Base-by-base conservation (phyloP, 2,113 vertebrate genomes). In the Tupaia tana region DNA sequence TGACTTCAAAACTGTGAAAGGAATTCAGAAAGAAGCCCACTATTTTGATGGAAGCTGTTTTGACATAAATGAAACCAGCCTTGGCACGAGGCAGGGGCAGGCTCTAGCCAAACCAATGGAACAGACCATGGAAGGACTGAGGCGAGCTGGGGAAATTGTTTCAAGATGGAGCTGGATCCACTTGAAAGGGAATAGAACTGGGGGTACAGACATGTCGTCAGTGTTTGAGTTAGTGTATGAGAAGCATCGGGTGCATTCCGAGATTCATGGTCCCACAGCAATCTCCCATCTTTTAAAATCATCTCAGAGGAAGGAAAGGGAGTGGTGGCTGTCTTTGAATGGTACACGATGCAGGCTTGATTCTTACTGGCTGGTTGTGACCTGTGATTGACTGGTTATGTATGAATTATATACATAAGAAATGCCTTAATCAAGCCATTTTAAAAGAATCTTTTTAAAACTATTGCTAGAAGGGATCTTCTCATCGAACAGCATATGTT, bases 31-130 rank as follows among this genome's bases (percentile, higher is more conserved):
- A 89, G 93, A 64, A 89, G 71, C 67, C 94, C 80, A 15, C 34
- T 86, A 24, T 93, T 91, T 86, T 86, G 94, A 96, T 78, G 89
- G 91, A 94, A 96, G 94, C 63, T 95, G 75, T 91, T 95, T 83
- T 92, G 94, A 97, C 82, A 83, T 97, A 95, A 97, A 83, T 89
- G 83, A 97, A 97, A 78, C 86, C 95, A 96, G 95, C 52, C 91
- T 94, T 97, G 93, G 97, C 84, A 3, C 4, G 7, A 58, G 59
- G 86, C 27, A 2, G 71, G 82, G 61, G 61, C 64, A 18, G 61
- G 12, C 80, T 89, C 31, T 18, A 79, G 96, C 97, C 94, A 95
- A 94, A 73, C 52, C 93, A 19, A 0, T 31, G 22, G 92, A 90
- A 75, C 22, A 2, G 82, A 94, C 86, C 34, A 22, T 86, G 95